Base-by-base conservation (phyloP, 1,140 invertebrate genomes). In the Heterodera carotae region DNA sequence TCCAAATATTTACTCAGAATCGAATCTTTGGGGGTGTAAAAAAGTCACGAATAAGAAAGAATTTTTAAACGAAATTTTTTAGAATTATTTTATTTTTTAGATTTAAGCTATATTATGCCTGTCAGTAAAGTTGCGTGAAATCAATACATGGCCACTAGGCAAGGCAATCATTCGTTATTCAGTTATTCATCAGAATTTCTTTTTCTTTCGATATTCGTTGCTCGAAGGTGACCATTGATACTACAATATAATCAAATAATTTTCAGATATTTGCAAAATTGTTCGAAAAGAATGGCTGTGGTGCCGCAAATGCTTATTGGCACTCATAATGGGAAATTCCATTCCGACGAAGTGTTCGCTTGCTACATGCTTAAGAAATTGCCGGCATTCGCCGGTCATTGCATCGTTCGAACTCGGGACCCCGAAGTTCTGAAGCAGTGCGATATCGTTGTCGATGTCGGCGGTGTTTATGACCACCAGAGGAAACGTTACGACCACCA, bases 391-490 rank as follows among this genome's bases (percentile, higher is more conserved):
- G 91, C 92, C 83, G 90, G 94, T 90, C 93, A 94, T 0, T 88
- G 91, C 81, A 94, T 98, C 84, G 88, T 96, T 10, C 91, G 95
- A 89, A 90, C 76, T 0, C 68, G 73, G 6, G 75, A 76, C 39
- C 31, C 18, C 10, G 10, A 53, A 76, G 76, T 69, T 29, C 33
- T 98, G 60, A 90, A 92, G 18, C 91, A 91, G 6, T 98, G 95
- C 90, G 94, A 97, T 87, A 92, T 98, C 81, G 94, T 99, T 29
- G 92, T 99, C 5, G 97, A 99, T 90, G 96, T 99, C 34, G 97
- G 97, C n/a, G 92, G 91, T 7, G 91, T 92, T 25, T 99, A 93
- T 89, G 91, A 98, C 90, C 92, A 92, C 68, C 86, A 88, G 2
- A 92, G 85, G 66, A 90, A 93, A 77, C 90, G 93, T 83, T 99